Conservation (phyloP, 2,888 invertebrate genomes). For the Mechanitis messenoides region DNA sequence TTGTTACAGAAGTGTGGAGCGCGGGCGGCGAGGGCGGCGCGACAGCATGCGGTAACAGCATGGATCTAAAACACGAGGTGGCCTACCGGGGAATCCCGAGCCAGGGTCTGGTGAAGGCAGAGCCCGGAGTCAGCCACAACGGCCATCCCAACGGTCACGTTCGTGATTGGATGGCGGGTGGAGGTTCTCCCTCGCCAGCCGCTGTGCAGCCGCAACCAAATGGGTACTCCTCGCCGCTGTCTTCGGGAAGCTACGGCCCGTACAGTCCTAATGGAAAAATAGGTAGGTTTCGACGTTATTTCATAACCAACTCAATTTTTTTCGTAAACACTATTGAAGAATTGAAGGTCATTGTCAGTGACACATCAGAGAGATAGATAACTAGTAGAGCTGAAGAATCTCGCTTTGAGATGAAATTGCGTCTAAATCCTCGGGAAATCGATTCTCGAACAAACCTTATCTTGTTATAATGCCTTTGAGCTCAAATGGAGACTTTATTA, state of each 20-base stretch:
- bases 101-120: slow-evolving; percentile 69
- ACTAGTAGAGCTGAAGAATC: background rate
- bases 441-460: background rate
- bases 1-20: slow-evolving; percentile 69
- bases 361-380: background rate
- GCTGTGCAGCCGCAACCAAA: slow-evolving; percentile 80
- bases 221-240: slow-evolving; percentile 91
- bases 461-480: slow-evolving; percentile 1
- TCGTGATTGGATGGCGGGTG: slow-evolving; percentile 73
- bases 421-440: no score
- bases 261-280: slow-evolving; percentile 93
- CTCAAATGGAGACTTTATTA: background rate
- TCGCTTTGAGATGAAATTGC: no score
- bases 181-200: slow-evolving; percentile 79
- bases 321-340: no score
- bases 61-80: slow-evolving; percentile 82
- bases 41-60: slow-evolving; percentile 76
- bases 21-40: slow-evolving; percentile 72
- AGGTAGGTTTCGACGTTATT: slow-evolving; percentile 77
- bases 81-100: slow-evolving; percentile 74
- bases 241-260: slow-evolving; percentile 91
- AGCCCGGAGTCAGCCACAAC: slow-evolving; percentile 73
- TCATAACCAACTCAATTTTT: no score
- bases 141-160: slow-evolving; percentile 71
- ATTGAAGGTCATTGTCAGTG: background rate